phyloP scores from a whole-genome alignment of 2,113 vertebrate genomes.

The Hucho hucho region DNA sequence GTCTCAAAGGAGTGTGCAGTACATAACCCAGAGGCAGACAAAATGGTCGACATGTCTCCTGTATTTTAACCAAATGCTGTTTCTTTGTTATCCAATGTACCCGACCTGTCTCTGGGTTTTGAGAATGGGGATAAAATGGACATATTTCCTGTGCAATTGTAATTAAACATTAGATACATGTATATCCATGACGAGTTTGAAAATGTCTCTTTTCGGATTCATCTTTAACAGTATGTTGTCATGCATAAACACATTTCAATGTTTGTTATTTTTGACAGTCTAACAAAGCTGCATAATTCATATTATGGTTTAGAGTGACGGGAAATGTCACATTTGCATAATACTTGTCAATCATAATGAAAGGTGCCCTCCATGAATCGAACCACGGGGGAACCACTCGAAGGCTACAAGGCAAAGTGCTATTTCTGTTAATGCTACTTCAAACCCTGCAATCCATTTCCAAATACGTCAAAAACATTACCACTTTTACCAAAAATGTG shows the following conservation, averaged over 20 bases:
- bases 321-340: slow-evolving; percentile 46
- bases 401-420: neutral
- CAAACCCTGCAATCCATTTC: slow-evolving; percentile 20
- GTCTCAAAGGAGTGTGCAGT: slow-evolving; percentile 38
- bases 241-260: neutral
- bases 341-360: slow-evolving; percentile 11
- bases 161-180: slow-evolving; percentile 58
- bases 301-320: too few relatives aligned
- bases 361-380: neutral
- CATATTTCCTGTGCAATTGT: slow-evolving; percentile 49
- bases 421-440: slow-evolving; percentile 9
- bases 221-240: neutral
- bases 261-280: neutral
- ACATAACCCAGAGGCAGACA: slow-evolving; percentile 27
- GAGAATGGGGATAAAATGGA: slow-evolving; percentile 9
- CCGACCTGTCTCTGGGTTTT: slow-evolving; percentile 32
- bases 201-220: neutral
- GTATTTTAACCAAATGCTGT: slow-evolving; percentile 31
- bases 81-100: slow-evolving; percentile 10
- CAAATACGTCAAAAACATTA: neutral
- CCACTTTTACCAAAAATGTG: neutral
- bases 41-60: slow-evolving; percentile 19
- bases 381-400: neutral
- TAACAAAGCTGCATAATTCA: too few relatives aligned
- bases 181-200: neutral